Base-by-base conservation (phyloP, 2,797 vertebrate genomes). In the Enteromius afrohamiltoni region DNA sequence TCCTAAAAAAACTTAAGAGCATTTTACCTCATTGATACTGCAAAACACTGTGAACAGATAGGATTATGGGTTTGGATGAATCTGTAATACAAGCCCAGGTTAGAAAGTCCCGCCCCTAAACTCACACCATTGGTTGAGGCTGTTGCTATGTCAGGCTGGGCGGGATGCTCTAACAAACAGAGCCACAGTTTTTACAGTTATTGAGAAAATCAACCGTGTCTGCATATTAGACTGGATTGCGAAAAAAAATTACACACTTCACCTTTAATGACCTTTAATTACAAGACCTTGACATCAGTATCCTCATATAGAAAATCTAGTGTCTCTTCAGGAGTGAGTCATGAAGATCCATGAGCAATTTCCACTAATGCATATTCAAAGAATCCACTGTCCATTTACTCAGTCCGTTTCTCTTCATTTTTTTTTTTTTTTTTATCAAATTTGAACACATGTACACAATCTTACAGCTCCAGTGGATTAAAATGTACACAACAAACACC, bases 211-310 rank as follows among this genome's bases (percentile, higher is more conserved):
- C 37, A 49, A 10, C 19, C 16, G 11, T 47, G 45, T 65, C 42
- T 51, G 69, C 40, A 81, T 42, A 55, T 60, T 34, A 17, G 45
- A 47, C 17, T 62, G 68, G 5, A 31, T 16, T 19, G n/a, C 17
- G n/a, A 10, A 49, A 55, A 29, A 70, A 55, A 29, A 70, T 14
- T 26, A 23, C 26, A 60, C 82, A 60, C 75, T 60, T 78, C 75
- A 83, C 75, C 62, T 68, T 77, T 70, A 69, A 78, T 68, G 64
- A 53, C 37, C 40, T 68, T 45, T 70, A 77, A 83, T 69, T 47
- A 77, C 64, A 83, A 53, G 62, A 42, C 71, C 31, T 23, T 31
- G 81, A 69, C 73, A 45, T 58, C 19, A 31, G 37, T 6, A 53
- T 62, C 40, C 14, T 60, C n/a, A 3, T 65, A 60, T 34, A 83